phyloP scores from a whole-genome alignment of 2,888 invertebrate species.

The Nymphalis urticae region DNA sequence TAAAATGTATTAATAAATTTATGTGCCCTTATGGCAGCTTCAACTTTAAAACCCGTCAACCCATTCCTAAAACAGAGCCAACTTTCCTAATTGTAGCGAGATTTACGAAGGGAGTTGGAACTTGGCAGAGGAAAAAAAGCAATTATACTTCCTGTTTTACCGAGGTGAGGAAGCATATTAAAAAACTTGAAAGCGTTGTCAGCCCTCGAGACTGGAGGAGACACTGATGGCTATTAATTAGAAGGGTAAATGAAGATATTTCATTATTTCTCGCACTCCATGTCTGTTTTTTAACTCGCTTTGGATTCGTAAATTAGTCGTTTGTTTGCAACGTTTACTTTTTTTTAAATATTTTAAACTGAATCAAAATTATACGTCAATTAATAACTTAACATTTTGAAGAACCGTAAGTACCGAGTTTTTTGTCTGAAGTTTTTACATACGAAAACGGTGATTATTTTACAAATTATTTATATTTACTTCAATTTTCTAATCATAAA shows the following conservation, averaged over 20 bases:
- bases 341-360: background rate
- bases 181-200: conserved; percentile 79
- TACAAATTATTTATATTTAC: too few relatives aligned
- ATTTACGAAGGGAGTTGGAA: conserved; percentile 63
- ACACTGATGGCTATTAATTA: conserved; percentile 82
- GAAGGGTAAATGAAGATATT: conserved; percentile 78
- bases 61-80: conserved; percentile 39
- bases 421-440: too few relatives aligned
- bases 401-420: background rate
- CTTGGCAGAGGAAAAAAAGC: conserved; percentile 70
- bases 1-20: background rate
- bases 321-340: conserved; percentile 7
- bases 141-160: conserved; percentile 76
- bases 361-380: background rate
- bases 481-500: too few relatives aligned
- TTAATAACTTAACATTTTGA: background rate
- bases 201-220: conserved; percentile 75
- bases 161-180: conserved; percentile 80
- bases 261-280: conserved; percentile 70
- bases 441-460: too few relatives aligned
- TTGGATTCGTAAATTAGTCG: conserved; percentile 24
- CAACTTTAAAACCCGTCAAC: conserved; percentile 32
- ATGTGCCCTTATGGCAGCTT: background rate
- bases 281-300: conserved; percentile 44
- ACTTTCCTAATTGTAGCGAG: conserved; percentile 65